These are phyloP conservation scores for Cryptocephalus primarius DNA, from an alignment of 2,888 invertebrate species.

Conservation along the genomic window DNA sequence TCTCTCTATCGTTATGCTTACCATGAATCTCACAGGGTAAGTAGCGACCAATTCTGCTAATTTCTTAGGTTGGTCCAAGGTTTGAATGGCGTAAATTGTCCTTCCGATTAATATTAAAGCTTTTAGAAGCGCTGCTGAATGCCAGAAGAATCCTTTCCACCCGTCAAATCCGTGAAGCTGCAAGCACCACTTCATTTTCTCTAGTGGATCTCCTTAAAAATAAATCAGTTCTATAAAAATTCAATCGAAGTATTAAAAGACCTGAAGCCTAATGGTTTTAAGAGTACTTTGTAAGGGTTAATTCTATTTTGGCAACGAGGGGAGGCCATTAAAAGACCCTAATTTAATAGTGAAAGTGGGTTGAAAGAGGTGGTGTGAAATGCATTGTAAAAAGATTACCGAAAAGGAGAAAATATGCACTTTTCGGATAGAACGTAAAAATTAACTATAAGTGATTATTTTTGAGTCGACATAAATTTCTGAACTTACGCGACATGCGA, in stretches of 20 bases:
- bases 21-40: constrained; percentile 10
- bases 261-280: too few relatives aligned
- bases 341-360: too few relatives aligned
- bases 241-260: too few relatives aligned
- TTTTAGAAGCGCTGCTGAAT: constrained; percentile 5
- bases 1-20: constrained; percentile 2
- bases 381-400: too few relatives aligned
- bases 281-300: too few relatives aligned
- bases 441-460: not conserved
- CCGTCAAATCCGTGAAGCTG: constrained; percentile 7
- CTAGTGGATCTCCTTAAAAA: constrained; percentile 10
- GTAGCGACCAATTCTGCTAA: constrained; percentile 10
- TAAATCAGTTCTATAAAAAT: not conserved
- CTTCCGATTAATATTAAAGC: constrained; percentile 4
- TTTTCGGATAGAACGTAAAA: too few relatives aligned
- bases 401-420: too few relatives aligned
- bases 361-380: too few relatives aligned
- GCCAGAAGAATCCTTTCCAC: constrained; percentile 10
- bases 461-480: not conserved
- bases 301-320: too few relatives aligned
- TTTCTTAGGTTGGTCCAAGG: constrained; percentile 5
- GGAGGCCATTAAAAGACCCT: too few relatives aligned
- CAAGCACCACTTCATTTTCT: constrained; percentile 3
- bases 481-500: constrained; percentile 4
- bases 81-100: constrained; percentile 7